These are phyloP conservation scores for Deilephila elpenor DNA, from an alignment of 2,888 invertebrate genomes.

Conservation along the genomic window DNA sequence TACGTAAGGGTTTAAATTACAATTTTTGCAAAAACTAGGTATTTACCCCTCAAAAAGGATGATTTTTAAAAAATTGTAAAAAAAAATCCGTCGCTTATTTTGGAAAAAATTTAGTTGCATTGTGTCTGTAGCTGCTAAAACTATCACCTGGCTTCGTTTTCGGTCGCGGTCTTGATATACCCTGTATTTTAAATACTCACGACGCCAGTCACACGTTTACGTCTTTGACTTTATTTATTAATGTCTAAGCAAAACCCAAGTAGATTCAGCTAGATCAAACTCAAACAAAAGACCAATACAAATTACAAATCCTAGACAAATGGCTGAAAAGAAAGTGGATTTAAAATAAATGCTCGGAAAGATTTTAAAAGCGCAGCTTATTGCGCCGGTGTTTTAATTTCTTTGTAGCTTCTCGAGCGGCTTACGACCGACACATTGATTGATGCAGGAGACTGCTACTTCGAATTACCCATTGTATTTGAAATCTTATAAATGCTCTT, in stretches of 20 bases:
- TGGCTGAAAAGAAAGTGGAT: background rate
- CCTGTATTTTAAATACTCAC: no score
- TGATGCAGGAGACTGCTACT: background rate
- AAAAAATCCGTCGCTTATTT: no score
- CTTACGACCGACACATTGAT: conserved; percentile 13
- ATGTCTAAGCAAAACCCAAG: background rate
- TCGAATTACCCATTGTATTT: background rate
- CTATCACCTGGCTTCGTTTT: no score
- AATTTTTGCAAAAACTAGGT: no score
- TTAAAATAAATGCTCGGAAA: background rate
- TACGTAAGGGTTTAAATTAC: no score
- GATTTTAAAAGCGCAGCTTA: conserved; percentile 13
- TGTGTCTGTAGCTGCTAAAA: no score
- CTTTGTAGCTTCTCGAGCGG: conserved; percentile 5
- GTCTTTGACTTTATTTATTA: no score
- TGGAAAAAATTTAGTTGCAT: no score
- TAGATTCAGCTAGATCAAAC: background rate
- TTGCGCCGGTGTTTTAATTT: background rate
- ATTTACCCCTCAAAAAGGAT: no score
- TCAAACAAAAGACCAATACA: background rate
- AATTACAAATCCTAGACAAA: conserved; percentile 3
- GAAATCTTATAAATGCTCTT: background rate
- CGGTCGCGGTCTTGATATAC: no score
- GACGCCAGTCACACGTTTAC: no score
- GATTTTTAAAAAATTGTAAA: no score